Evolutionary conservation across 1,140 invertebrate species (phyloP).

Genomic region (Pseudobourletiella spinata): DNA sequence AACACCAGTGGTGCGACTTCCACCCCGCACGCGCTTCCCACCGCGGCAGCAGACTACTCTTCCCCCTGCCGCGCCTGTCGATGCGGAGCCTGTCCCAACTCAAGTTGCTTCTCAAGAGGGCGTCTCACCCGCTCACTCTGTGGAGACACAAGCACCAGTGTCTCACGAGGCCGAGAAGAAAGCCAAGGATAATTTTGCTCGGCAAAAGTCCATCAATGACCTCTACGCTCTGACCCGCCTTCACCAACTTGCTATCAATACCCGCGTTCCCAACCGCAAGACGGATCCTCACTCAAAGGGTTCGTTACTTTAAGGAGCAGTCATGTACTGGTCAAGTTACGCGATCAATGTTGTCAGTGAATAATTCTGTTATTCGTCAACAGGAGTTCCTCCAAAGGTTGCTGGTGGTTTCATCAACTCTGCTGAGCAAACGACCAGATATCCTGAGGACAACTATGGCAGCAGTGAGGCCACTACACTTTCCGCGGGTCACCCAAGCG

Average conservation of each 20-base stretch:
- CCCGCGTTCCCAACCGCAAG: slow-evolving; percentile 21
- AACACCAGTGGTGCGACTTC: slow-evolving; percentile 6
- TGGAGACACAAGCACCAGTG: background rate
- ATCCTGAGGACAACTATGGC: background rate
- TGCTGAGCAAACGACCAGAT: slow-evolving; percentile 17
- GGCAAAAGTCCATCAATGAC: slow-evolving; percentile 31
- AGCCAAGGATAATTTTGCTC: slow-evolving; percentile 31
- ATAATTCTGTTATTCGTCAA: background rate
- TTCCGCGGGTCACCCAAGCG: slow-evolving; percentile 6
- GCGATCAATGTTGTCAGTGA: too few species aligned
- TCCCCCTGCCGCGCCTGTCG: background rate
- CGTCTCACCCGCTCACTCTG: background rate
- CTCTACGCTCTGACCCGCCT: slow-evolving; percentile 32
- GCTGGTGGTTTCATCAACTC: slow-evolving; percentile 22
- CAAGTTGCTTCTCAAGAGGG: slow-evolving; percentile 2
- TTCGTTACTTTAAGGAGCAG: too few species aligned
- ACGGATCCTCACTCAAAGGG: background rate
- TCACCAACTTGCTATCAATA: slow-evolving; percentile 32
- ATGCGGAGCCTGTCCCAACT: background rate
- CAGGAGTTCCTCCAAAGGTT: slow-evolving; percentile 17
- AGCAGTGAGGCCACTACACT: slow-evolving; percentile 27
- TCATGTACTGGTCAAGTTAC: too few species aligned
- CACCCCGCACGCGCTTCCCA: slow-evolving; percentile 24
- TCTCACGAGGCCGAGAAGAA: slow-evolving; percentile 10
- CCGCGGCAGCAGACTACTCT: slow-evolving; percentile 6